phyloP scores from a whole-genome alignment of 2,797 vertebrate species.

The Manis pentadactyla region DNA sequence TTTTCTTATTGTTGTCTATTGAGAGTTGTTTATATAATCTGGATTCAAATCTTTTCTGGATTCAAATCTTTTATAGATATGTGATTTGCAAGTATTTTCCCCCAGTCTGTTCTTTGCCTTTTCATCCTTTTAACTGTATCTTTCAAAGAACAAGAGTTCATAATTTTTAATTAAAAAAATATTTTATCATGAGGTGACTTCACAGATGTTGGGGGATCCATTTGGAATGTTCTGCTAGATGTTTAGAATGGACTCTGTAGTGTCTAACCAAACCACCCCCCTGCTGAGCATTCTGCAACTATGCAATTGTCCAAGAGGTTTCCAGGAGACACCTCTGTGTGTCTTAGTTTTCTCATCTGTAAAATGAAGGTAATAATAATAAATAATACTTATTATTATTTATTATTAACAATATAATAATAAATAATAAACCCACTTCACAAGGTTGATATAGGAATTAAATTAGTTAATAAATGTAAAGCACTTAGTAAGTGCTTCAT shows the following conservation, averaged over 20 bases:
- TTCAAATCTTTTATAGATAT: background rate
- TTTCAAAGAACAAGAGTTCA: background rate
- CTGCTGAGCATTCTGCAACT: background rate
- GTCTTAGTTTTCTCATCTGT: background rate
- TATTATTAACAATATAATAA: too few species aligned
- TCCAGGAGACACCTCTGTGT: background rate
- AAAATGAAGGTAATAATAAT: background rate
- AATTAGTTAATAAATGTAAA: background rate
- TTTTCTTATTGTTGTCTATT: background rate
- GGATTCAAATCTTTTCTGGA: background rate
- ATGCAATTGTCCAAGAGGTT: background rate
- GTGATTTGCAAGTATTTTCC: constrained; percentile 2
- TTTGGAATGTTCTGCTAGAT: background rate
- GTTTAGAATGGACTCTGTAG: background rate
- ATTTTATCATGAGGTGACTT: background rate
- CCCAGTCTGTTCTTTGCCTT: background rate
- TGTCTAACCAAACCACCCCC: background rate
- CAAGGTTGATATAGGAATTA: background rate
- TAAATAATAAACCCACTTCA: background rate
- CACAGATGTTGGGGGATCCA: background rate
- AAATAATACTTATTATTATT: too few species aligned
- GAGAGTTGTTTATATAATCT: background rate
- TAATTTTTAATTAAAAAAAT: constrained; percentile 5
- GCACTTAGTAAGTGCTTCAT: background rate
- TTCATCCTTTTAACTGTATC: background rate